A percentile compares a stretch with the other conserved stretches of the same genome.
Evolutionary conservation across 1,140 invertebrate genomes (phyloP).

Genomic region (Helicoverpa armigera): DNA sequence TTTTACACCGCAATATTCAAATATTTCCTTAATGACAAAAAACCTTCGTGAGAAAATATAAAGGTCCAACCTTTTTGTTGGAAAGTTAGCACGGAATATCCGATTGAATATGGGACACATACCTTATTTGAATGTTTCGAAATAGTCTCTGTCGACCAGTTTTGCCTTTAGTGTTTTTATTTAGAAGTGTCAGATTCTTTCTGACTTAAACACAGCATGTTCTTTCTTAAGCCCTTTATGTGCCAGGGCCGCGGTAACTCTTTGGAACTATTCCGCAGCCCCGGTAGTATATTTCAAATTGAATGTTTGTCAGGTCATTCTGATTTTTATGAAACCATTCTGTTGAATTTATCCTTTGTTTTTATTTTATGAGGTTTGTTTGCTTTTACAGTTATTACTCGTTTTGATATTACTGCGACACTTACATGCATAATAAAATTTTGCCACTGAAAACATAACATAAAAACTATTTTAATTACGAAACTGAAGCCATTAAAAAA

Average conservation of each 20-base stretch:
- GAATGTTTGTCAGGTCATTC: not conserved
- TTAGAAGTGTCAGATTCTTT: not conserved
- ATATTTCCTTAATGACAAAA: not conserved
- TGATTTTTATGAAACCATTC: not conserved
- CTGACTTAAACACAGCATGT: too few relatives aligned
- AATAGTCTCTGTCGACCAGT: not conserved
- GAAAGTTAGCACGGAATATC: not conserved
- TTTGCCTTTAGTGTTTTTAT: not conserved
- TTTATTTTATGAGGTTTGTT: not conserved
- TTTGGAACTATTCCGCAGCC: too few relatives aligned
- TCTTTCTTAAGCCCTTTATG: too few relatives aligned
- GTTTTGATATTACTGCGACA: too few relatives aligned
- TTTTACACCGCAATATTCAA: too few relatives aligned
- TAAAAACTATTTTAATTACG: too few relatives aligned
- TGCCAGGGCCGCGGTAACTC: too few relatives aligned
- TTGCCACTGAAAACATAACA: too few relatives aligned
- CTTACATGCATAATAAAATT: too few relatives aligned
- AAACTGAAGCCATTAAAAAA: too few relatives aligned
- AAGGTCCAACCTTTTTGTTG: not conserved
- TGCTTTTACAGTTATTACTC: too few relatives aligned
- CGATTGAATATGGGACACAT: not conserved
- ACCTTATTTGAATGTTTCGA: not conserved
- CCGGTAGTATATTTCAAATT: not conserved
- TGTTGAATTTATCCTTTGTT: not conserved
- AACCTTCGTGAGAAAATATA: not conserved